phyloP scores from a whole-genome alignment of 2,113 vertebrate genomes.

The Mungos mungo region DNA sequence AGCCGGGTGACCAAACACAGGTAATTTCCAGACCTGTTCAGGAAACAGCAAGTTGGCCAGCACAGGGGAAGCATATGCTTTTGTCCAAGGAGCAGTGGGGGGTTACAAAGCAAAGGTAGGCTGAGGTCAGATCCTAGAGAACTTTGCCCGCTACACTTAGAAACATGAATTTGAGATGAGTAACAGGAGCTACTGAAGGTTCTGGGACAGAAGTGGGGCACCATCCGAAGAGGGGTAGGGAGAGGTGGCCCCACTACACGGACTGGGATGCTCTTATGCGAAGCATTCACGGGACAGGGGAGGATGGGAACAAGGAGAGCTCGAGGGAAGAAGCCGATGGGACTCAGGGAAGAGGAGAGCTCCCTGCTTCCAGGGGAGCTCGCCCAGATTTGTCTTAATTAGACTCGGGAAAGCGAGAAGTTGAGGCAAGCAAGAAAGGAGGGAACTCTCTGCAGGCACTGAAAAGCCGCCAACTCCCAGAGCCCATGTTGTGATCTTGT shows the following conservation, averaged over 20 bases:
- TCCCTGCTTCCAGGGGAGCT: neutral
- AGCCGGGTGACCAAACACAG: slow-evolving; percentile 33
- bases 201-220: neutral
- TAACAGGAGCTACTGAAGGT: neutral
- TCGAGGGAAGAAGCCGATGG: neutral
- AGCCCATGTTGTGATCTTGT: slow-evolving; percentile 76
- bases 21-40: slow-evolving; percentile 61
- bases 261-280: accelerated
- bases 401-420: slow-evolving; percentile 2
- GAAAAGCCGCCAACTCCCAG: slow-evolving; percentile 59
- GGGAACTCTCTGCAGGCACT: slow-evolving; percentile 48
- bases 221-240: no score
- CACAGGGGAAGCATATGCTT: neutral
- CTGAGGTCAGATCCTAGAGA: neutral
- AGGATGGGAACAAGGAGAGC: neutral
- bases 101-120: neutral
- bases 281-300: neutral
- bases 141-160: neutral
- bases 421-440: neutral
- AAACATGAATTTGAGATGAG: neutral
- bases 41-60: slow-evolving; percentile 49
- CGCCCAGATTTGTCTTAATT: slow-evolving; percentile 39
- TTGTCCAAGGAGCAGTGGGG: neutral
- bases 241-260: neutral
- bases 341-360: neutral